Conservation (phyloP, 2,113 vertebrate species). For the Lichenostomus cassidix region DNA sequence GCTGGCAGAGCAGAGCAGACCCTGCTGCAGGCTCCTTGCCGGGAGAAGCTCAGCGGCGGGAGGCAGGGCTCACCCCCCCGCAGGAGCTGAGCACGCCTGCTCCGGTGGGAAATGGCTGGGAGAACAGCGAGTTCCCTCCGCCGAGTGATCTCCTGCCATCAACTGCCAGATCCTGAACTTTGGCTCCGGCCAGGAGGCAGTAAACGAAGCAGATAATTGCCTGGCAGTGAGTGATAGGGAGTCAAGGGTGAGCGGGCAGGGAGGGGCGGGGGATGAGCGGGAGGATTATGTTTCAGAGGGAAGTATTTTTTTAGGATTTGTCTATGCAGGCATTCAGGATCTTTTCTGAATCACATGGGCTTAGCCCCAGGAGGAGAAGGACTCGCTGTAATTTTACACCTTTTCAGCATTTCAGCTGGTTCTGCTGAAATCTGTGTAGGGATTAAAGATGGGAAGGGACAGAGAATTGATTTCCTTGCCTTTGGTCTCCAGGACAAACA, state of each 20-base stretch:
- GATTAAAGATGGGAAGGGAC: background rate
- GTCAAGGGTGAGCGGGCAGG: constrained; percentile 7
- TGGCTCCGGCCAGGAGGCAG: constrained; percentile 4
- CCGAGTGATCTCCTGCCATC: constrained; percentile 9
- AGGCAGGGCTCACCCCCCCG: background rate
- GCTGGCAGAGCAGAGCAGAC: background rate
- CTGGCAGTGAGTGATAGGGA: constrained; percentile 43
- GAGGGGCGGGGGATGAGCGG: background rate
- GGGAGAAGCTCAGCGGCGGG: background rate
- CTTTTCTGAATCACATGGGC: constrained; percentile 17
- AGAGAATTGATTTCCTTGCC: background rate
- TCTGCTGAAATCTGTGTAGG: background rate
- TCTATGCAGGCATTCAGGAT: constrained; percentile 13
- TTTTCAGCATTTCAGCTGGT: constrained; percentile 22
- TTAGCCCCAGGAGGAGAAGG: background rate
- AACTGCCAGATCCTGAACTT: constrained; percentile 3
- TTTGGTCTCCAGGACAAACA: background rate
- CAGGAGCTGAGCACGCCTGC: background rate
- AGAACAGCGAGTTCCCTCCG: constrained; percentile 16
- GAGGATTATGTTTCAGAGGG: constrained; percentile 46
- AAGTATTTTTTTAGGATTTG: constrained; percentile 55
- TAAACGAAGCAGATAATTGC: constrained; percentile 46
- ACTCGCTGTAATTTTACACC: constrained; percentile 4
- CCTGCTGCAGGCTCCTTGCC: background rate
- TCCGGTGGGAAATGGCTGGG: background rate